Evolutionary conservation across 2,113 vertebrate genomes (phyloP), one percentile per base, ranked within the genome.

Genomic region (Phalacrocorax brasilianus): DNA sequence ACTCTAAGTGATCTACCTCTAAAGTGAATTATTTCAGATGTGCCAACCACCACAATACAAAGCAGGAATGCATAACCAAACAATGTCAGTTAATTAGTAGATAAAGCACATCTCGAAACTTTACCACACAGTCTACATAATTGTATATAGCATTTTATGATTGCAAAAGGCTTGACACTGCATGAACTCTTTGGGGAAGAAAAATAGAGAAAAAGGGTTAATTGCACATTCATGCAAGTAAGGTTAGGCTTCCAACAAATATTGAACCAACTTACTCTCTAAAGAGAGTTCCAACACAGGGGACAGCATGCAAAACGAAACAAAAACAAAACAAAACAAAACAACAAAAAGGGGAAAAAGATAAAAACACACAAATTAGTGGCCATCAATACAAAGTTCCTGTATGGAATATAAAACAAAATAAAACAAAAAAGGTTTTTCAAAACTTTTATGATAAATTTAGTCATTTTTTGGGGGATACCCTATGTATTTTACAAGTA

Each of bases 251-350:
- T 98, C 97, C 97, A 98, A 96, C 97, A 97, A 98, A 98, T 97
- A 98, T 78, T 97, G 98, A 98, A 98, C 98, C 98, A 98, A 99
- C 99, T 99, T 99, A 99, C 99, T 99, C 99, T 99, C 99, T 99
- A 99, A 96, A 98, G 98, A 99, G 99, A 99, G 98, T 98, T 99
- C 99, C 99, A 99, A 99, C 99, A 98, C 98, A 98, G 98, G 97
- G 97, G 98, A 98, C 97, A 94, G 98, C 99, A 99, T 99, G 99
- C 98, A 98, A 98, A 98, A 98, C 0, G 4, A 96, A 95, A 97
- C 97, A 94, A 97, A 85, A 98, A 89, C 95, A 97, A 91, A 97
- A 96, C 21, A 88, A 11, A 92, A 94, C 40, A 94, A 98, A 95
- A 98, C 97, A 97, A 97, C 88, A 97, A 98, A 97, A 98, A 94